phyloP scores from a whole-genome alignment of 2,888 invertebrate species.

The Cartodere bifasciata region DNA sequence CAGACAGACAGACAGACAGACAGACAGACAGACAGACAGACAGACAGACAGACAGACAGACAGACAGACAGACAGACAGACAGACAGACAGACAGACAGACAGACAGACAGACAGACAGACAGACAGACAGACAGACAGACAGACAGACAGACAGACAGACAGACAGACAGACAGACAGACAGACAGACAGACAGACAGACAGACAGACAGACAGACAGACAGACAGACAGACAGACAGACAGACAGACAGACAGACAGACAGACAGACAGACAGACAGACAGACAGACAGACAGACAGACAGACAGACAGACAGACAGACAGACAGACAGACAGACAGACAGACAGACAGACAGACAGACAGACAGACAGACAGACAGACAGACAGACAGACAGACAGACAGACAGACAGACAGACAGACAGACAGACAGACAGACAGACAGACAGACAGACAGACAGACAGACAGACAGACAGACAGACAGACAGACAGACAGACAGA shows the following conservation, averaged over 20 bases:
- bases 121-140: conserved; percentile 2
- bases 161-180: conserved; percentile 2
- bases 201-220: conserved; percentile 2
- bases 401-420: conserved; percentile 2
- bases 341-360: conserved; percentile 2
- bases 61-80: background rate
- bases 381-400: conserved; percentile 2
- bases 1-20: background rate
- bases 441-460: conserved; percentile 2
- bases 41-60: background rate
- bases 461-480: conserved; percentile 2
- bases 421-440: conserved; percentile 2
- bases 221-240: conserved; percentile 2
- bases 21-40: background rate
- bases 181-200: conserved; percentile 2
- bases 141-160: conserved; percentile 2
- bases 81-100: background rate
- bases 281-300: conserved; percentile 2
- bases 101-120: no score
- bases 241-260: conserved; percentile 2
- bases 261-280: conserved; percentile 2
- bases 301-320: conserved; percentile 2
- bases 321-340: conserved; percentile 2
- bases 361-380: conserved; percentile 2
- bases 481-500: conserved; percentile 2